Percentiles rank a stretch among this genome's conserved stretches.
phyloP scores from a whole-genome alignment of 2,888 invertebrate species.

The Watsonalla binaria region DNA sequence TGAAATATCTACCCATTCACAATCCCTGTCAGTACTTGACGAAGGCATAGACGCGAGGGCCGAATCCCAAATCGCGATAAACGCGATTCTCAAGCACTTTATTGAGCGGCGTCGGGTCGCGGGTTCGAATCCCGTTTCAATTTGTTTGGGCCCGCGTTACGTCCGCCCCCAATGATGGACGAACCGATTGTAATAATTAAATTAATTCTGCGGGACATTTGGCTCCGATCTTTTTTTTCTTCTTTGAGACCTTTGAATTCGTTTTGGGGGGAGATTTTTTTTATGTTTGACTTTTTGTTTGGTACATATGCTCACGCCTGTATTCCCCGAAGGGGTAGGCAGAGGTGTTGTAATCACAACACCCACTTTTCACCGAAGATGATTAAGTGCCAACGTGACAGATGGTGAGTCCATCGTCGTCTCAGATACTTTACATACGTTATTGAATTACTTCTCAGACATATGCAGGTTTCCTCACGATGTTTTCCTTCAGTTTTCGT shows the following conservation, averaged over 20 bases:
- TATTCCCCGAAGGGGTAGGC: too few species aligned
- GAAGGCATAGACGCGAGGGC: constrained; percentile 7
- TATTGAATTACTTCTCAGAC: too few species aligned
- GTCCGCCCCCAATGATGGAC: constrained; percentile 29
- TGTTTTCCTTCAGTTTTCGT: too few species aligned
- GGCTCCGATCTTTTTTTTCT: neutral
- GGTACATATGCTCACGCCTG: too few species aligned
- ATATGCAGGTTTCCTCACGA: too few species aligned
- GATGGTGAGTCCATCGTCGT: too few species aligned
- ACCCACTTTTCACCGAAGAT: too few species aligned
- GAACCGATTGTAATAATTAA: constrained; percentile 42
- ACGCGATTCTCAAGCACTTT: constrained; percentile 38
- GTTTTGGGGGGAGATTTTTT: neutral
- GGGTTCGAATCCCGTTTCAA: constrained; percentile 43
- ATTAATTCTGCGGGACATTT: constrained; percentile 30
- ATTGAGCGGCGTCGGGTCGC: constrained; percentile 35
- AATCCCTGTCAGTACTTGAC: constrained; percentile 7
- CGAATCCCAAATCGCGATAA: constrained; percentile 45
- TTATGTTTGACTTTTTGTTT: too few species aligned
- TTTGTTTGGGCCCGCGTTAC: constrained; percentile 49
- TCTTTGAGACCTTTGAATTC: neutral
- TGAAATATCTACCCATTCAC: constrained; percentile 3
- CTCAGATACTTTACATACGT: too few species aligned
- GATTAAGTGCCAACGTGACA: too few species aligned
- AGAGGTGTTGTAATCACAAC: too few species aligned